phyloP scores from a whole-genome alignment of 2,888 invertebrate species.

The Biston betularia region DNA sequence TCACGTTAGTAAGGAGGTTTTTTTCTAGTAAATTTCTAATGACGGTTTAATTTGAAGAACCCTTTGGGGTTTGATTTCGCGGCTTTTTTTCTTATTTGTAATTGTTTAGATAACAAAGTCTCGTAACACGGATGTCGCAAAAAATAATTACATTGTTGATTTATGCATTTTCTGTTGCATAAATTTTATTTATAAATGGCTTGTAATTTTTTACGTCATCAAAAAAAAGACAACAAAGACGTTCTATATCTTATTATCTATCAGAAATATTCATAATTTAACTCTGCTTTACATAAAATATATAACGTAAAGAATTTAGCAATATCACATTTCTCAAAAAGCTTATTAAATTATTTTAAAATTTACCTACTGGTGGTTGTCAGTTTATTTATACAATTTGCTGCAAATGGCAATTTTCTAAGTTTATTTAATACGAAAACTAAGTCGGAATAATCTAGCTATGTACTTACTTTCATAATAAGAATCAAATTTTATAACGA shows the following conservation, averaged over 20 bases:
- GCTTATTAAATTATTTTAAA: no score
- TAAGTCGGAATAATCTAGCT: no score
- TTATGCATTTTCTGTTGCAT: slow-evolving; percentile 73
- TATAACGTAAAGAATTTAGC: no score
- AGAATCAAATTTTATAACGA: no score
- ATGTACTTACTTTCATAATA: no score
- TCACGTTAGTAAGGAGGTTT: slow-evolving; percentile 73
- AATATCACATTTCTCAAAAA: no score
- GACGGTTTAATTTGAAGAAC: slow-evolving; percentile 85
- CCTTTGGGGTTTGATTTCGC: slow-evolving; percentile 84
- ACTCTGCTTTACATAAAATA: not conserved
- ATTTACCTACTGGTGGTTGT: no score
- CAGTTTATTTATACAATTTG: no score
- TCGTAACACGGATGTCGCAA: slow-evolving; percentile 83
- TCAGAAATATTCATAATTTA: not conserved
- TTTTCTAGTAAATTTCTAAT: slow-evolving; percentile 79
- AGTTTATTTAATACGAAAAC: no score
- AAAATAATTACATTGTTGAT: slow-evolving; percentile 82
- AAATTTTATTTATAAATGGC: slow-evolving; percentile 49
- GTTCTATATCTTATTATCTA: no score
- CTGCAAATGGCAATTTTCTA: no score
- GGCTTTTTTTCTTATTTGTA: slow-evolving; percentile 61
- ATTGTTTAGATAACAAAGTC: slow-evolving; percentile 84
- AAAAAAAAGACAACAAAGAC: not conserved
- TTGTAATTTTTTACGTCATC: slow-evolving; percentile 19